phyloP scores from a whole-genome alignment of 2,797 vertebrate species.

The Emydoidea blandingii region DNA sequence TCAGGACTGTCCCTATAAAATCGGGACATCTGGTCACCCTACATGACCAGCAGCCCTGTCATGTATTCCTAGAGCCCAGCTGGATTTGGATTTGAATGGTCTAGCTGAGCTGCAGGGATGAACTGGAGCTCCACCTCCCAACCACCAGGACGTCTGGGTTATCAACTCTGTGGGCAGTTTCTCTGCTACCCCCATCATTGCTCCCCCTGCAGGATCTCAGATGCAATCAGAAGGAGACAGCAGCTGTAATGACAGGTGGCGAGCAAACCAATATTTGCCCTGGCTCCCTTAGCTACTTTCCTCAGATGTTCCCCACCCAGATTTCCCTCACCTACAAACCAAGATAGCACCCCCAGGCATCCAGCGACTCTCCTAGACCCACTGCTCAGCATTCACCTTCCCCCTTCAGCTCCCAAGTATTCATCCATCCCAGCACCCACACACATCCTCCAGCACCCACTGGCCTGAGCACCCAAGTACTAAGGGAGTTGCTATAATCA shows the following conservation, averaged over 20 bases:
- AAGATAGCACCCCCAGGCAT: neutral
- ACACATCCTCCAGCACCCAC: neutral
- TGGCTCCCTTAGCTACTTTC: neutral
- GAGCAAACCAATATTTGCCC: neutral
- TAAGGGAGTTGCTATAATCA: neutral
- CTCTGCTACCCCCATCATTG: neutral
- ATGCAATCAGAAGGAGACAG: neutral
- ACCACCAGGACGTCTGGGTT: neutral
- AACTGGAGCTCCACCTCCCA: neutral
- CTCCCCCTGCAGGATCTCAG: neutral
- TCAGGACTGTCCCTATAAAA: too few species aligned
- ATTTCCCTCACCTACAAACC: neutral
- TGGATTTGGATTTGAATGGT: neutral
- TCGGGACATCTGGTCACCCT: too few species aligned
- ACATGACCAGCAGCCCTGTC: neutral
- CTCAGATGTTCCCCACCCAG: neutral
- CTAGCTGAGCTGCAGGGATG: neutral
- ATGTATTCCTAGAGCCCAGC: neutral
- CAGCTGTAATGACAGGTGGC: neutral
- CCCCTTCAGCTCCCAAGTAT: neutral
- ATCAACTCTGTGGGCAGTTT: neutral
- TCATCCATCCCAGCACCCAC: neutral
- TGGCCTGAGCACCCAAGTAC: neutral
- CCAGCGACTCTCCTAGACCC: neutral
- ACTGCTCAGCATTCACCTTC: neutral